Base-by-base conservation (phyloP, 2,888 invertebrate genomes). In the Thereva unica region DNA sequence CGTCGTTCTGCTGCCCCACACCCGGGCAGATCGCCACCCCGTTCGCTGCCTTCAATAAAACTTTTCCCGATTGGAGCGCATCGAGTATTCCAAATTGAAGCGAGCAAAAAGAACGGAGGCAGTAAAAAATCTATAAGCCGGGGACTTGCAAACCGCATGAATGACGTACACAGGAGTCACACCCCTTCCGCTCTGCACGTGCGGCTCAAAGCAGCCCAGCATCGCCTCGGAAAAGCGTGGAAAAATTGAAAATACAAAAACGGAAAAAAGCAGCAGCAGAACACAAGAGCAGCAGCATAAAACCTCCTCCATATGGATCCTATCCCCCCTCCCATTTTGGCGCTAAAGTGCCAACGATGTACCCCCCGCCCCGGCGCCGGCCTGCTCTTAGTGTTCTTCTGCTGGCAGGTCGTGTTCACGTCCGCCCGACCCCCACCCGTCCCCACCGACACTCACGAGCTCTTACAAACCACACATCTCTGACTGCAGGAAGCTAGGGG, bases 271-370 rank as follows among this genome's bases (percentile, higher is more conserved):
- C 23, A 23, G 23, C 23, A 23, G 23, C 23, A 23, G 2, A 23
- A 23, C 23, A 23, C 23, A 23, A 23, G 23, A 23, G 23, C 41
- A 44, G 37, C 44, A 44, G 37, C 45, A 9, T 47, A 45, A 44
- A 23, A 23, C 23, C 23, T 23, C 23, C 37, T 47, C 49, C 47
- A 47, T 12, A 47, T 49, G 49, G 49, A 49, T 40, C 12, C 59
- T 38, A 23, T 37, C 57, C 57, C 9, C 45, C 47, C 57, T 35
- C 5, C 38, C 10, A 44, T 45, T 40, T 57, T 57, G 45, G n/a
- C 35, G 40, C 38, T 59, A 42, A 59, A 59, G 59, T 59, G 59
- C 49, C 59, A 59, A 59, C 59, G 59, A 49, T 59, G 38, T 59
- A 38, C 38, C 47, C 40, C 34, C 23, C 40, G 34, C 45, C 34